Conservation (phyloP, 2,113 vertebrate genomes). For the Actenoides lindsayi region DNA sequence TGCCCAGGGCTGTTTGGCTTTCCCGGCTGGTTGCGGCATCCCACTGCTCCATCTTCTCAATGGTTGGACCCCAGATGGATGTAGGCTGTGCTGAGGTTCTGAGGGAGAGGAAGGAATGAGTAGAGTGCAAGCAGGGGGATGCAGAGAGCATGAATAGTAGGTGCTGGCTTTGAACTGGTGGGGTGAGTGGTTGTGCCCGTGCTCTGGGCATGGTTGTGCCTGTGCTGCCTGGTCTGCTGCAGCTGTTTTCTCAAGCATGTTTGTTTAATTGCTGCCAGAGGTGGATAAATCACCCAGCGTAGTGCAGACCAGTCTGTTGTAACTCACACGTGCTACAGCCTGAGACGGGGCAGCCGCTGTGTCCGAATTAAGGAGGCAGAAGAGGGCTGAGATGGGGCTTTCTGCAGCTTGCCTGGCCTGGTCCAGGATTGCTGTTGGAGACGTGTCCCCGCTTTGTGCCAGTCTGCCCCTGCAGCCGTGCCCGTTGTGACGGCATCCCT, state of each 20-base stretch:
- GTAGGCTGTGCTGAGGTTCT: not conserved
- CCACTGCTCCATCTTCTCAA: not conserved
- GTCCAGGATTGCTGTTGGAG: fast-evolving
- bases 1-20: not conserved
- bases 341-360: not conserved
- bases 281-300: not conserved
- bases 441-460: not conserved
- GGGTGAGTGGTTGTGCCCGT: not conserved
- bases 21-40: not conserved
- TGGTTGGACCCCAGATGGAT: not conserved
- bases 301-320: not conserved
- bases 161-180: not conserved
- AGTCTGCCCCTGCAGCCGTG: fast-evolving
- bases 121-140: not conserved
- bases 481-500: fast-evolving
- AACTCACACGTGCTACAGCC: not conserved
- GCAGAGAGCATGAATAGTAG: not conserved
- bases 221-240: not conserved
- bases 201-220: not conserved
- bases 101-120: not conserved
- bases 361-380: not conserved
- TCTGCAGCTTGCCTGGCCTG: not conserved
- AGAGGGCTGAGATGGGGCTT: not conserved
- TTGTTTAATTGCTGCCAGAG: not conserved
- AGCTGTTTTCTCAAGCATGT: not conserved